Evolutionary conservation across 1,140 invertebrate species (phyloP), one percentile per base, ranked within the genome.

Genomic region (Brachionus angularis): DNA sequence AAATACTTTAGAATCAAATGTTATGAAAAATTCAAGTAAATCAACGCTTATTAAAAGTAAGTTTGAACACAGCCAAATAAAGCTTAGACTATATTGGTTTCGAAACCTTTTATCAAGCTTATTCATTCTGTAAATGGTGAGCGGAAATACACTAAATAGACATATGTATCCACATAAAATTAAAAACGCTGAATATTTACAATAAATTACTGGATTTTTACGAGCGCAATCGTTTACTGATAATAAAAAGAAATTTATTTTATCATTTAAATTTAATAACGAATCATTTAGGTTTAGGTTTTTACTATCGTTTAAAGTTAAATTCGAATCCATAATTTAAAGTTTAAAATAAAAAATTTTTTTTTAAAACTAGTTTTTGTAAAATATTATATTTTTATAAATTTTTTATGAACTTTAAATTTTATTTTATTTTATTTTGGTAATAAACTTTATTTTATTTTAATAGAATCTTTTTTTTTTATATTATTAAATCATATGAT

Each of bases 11-110:
- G 18, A 8, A 25, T 58, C 53, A 12, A 23, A 34, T 25, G n/a
- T 12, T 0, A 39, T 12, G 3, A 58, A 18, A 16, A 58, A 58
- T 58, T 58, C 53, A 10, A 39, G 53, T 23, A 58, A 23, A 39
- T 58, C 53, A 39, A 58, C 39, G 5, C 1, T 39, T 18, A 39
- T 39, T 12, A 58, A 39, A 12, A 58, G 33, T 12, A 58, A 23
- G 3, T 39, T 2, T 25, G 53, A 58, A 12, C 53, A 58, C 12
- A 58, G 10, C 53, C 53, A 58, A 12, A 58, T 14, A 21, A 58
- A 29, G 25, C 53, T 58, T 4, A 58, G 4, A 58, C 39, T 58
- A 18, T 58, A 58, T 39, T 58, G 53, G n/a, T 58, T 58, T 39
- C 53, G 8, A 23, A 58, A 58, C 23, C 53, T 33, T 23, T 58